Percentiles rank a stretch among this genome's conserved stretches.
Conservation (phyloP, 2,113 vertebrate genomes). For the Amblyopsis rosae region DNA sequence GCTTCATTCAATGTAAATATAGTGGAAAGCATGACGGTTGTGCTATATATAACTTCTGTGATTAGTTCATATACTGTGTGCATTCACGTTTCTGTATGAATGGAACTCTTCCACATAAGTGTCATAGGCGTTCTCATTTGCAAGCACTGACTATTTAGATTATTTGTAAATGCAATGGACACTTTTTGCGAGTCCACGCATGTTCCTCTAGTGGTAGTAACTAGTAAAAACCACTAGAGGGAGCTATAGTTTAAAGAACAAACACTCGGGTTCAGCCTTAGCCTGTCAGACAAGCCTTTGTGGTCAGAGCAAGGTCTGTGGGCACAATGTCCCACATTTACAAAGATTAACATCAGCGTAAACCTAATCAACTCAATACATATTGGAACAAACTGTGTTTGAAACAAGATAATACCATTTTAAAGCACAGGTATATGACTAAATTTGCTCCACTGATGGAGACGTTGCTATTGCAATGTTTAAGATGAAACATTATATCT, state of each 20-base stretch:
- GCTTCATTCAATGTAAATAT: too few relatives aligned
- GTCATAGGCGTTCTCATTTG: too few relatives aligned
- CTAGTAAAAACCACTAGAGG: conserved; percentile 62
- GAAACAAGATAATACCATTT: too few relatives aligned
- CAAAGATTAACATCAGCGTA: too few relatives aligned
- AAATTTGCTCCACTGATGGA: too few relatives aligned
- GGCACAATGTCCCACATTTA: background rate
- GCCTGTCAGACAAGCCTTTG: background rate
- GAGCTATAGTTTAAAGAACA: conserved; percentile 39
- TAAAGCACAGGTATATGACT: too few relatives aligned
- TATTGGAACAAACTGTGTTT: too few relatives aligned
- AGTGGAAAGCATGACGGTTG: too few relatives aligned
- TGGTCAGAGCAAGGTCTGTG: background rate
- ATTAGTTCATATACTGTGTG: background rate
- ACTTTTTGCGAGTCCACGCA: background rate
- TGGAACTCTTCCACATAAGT: too few relatives aligned
- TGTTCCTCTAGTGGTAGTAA: background rate
- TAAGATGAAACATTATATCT: too few relatives aligned
- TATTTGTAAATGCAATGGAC: background rate
- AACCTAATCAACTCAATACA: too few relatives aligned
- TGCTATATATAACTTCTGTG: background rate
- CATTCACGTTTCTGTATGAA: background rate
- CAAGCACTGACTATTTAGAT: background rate
- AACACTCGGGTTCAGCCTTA: background rate
- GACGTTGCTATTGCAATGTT: too few relatives aligned